Conservation (phyloP, 64 coral and sea anemone species). For the Trachythela sp. region DNA sequence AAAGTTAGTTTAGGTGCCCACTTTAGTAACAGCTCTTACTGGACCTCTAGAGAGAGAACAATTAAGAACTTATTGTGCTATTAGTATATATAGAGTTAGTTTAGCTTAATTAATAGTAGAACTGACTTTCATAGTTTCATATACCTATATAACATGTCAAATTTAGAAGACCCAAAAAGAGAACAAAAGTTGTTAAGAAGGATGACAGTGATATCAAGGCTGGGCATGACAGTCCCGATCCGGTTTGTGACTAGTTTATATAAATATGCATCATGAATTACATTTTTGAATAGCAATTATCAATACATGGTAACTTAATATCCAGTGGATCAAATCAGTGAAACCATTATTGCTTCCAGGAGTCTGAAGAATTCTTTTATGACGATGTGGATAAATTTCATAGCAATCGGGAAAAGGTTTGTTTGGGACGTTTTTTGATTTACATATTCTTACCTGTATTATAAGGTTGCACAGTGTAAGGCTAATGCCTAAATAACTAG, state of each 20-base stretch:
- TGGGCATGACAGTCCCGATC: not conserved
- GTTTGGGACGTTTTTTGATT: not conserved
- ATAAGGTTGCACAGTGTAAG: too few species aligned
- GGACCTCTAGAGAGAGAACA: too few species aligned
- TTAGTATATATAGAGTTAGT: too few species aligned
- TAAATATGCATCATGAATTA: not conserved
- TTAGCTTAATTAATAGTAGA: too few species aligned
- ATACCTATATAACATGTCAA: not conserved
- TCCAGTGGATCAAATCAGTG: not conserved
- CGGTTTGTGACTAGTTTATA: not conserved
- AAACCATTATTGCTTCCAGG: slow-evolving; percentile 21
- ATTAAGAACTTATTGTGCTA: too few species aligned
- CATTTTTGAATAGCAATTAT: not conserved
- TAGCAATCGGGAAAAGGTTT: slow-evolving; percentile 71
- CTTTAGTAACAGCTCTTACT: too few species aligned
- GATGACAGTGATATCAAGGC: not conserved
- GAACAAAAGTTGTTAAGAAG: not conserved
- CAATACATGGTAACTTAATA: not conserved
- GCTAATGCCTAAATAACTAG: too few species aligned
- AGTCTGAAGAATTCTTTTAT: slow-evolving; percentile 71
- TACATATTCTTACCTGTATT: not conserved
- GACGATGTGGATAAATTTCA: slow-evolving; percentile 87
- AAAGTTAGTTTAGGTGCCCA: too few species aligned
- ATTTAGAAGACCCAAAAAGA: not conserved
- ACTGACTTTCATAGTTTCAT: too few species aligned